These are phyloP conservation scores for Siniperca chuatsi DNA, from an alignment of 2,113 vertebrate species.

Conservation along the genomic window DNA sequence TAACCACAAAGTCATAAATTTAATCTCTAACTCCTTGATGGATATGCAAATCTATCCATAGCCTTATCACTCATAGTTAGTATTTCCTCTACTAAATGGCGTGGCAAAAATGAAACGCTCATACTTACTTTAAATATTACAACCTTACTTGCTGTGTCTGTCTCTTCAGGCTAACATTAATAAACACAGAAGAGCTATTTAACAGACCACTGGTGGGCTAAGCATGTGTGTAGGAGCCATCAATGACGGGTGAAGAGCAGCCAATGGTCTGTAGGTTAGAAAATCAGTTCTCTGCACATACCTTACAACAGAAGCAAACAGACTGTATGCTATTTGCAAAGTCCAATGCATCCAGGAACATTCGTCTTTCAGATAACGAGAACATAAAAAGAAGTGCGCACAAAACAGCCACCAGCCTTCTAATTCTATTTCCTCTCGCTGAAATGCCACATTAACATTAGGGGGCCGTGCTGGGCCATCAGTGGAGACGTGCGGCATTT, in stretches of 20 bases:
- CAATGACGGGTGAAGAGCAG: conserved; percentile 3
- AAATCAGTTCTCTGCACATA: not conserved
- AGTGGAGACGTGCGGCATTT: conserved; percentile 73
- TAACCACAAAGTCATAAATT: not conserved
- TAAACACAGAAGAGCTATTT: conserved; percentile 44
- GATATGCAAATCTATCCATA: not conserved
- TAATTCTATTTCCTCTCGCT: conserved; percentile 70
- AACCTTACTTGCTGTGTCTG: not conserved
- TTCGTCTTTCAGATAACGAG: conserved; percentile 13
- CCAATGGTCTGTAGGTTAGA: not conserved
- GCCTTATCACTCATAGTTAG: not conserved
- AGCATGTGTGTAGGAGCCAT: conserved; percentile 45
- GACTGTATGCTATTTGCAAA: not conserved
- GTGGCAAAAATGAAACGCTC: not conserved
- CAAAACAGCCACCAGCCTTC: conserved; percentile 37
- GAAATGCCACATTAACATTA: conserved; percentile 88
- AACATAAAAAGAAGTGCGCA: conserved; percentile 41
- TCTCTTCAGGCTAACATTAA: conserved; percentile 15
- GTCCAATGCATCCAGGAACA: not conserved
- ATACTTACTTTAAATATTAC: not conserved
- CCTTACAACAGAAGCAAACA: not conserved
- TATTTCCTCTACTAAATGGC: not conserved
- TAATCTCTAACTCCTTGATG: not conserved
- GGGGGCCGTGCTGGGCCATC: conserved; percentile 74
- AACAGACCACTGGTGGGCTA: conserved; percentile 38